These are phyloP conservation scores for Sitta carolinensis DNA, from an alignment of 2,797 vertebrate species.

Conservation along the genomic window DNA sequence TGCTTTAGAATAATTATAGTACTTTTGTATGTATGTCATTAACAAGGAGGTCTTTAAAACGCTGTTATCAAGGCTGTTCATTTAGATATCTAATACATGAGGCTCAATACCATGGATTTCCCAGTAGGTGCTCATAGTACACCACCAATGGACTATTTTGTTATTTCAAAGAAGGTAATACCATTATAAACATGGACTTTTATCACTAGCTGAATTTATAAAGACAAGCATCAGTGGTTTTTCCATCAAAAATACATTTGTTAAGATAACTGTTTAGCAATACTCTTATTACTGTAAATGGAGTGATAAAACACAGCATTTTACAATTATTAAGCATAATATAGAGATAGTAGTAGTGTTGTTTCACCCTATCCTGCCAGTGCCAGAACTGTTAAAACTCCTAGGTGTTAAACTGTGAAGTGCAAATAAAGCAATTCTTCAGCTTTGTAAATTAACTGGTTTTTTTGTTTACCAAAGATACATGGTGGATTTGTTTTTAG, in stretches of 20 bases:
- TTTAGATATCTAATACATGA: neutral
- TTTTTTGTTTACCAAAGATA: neutral
- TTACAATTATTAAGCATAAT: neutral
- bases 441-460: neutral
- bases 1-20: constrained; percentile 16
- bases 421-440: neutral
- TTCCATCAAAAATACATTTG: neutral
- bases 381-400: neutral
- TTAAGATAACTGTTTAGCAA: neutral
- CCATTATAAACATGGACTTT: neutral
- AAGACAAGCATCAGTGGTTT: neutral
- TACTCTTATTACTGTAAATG: neutral
- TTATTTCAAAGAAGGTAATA: neutral
- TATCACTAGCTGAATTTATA: neutral
- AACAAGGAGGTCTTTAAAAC: neutral
- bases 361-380: neutral
- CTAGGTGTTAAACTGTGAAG: neutral
- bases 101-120: neutral
- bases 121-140: neutral
- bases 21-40: constrained; percentile 1
- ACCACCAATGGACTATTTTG: neutral
- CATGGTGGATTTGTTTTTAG: neutral
- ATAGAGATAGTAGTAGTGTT: neutral
- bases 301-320: neutral
- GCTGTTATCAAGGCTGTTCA: neutral